phyloP scores from a whole-genome alignment of 2,797 vertebrate species.

The Xyrichtys novacula region DNA sequence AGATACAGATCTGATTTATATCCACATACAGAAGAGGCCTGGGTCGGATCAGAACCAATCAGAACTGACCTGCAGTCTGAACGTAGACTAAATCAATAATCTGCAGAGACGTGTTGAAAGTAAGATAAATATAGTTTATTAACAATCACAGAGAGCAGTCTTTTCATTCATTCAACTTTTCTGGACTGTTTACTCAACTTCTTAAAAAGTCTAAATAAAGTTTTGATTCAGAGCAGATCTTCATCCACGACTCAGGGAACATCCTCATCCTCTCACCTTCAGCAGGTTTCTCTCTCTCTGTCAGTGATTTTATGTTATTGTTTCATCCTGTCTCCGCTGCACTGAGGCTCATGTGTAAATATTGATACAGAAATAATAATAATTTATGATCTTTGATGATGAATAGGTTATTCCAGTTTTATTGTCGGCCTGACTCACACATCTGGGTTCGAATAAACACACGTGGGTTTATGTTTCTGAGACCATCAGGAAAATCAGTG shows the following conservation, averaged over 20 bases:
- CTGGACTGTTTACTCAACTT: not conserved
- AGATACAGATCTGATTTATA: too few relatives aligned
- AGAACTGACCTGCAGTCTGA: too few relatives aligned
- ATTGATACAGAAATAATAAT: slow-evolving; percentile 67
- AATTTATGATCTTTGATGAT: slow-evolving; percentile 73
- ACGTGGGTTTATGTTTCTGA: slow-evolving; percentile 49
- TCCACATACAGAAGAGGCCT: too few relatives aligned
- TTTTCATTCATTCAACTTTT: not conserved
- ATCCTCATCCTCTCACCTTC: too few relatives aligned
- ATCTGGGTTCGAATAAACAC: slow-evolving; percentile 60
- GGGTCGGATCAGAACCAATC: too few relatives aligned
- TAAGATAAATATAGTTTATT: too few relatives aligned
- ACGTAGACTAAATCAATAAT: too few relatives aligned
- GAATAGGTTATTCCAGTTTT: slow-evolving; percentile 76
- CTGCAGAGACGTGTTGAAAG: too few relatives aligned
- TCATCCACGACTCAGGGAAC: slow-evolving; percentile 60
- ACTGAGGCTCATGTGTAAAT: slow-evolving; percentile 79
- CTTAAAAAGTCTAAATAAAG: too few relatives aligned
- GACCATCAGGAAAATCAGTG: too few relatives aligned
- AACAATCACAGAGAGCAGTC: too few relatives aligned
- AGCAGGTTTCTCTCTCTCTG: slow-evolving; percentile 19
- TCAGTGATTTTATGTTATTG: not conserved
- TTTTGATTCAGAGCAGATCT: slow-evolving; percentile 20
- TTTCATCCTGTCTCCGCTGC: slow-evolving; percentile 62
- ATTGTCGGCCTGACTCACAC: slow-evolving; percentile 47